A percentile compares a stretch with the other conserved stretches of the same genome.
Conservation (phyloP, 2,797 vertebrate genomes). For the Ceyx erithaca region DNA sequence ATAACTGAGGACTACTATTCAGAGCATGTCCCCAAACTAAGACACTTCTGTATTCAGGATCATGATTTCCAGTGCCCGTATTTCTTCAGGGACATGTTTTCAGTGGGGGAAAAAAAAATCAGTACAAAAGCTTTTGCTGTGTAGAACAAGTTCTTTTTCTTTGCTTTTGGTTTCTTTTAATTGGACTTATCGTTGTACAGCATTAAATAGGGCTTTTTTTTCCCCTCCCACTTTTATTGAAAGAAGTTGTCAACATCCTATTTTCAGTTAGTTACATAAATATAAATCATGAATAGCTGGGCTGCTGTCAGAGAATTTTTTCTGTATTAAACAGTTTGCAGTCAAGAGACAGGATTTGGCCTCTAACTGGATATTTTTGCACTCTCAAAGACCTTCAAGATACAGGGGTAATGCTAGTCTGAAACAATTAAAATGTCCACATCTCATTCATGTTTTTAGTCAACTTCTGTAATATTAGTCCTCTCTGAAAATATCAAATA, state of each 20-base stretch:
- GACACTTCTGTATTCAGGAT: not conserved
- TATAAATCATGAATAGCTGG: not conserved
- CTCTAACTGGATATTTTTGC: not conserved
- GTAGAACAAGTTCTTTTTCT: not conserved
- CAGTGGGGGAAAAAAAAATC: not conserved
- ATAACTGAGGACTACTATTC: not conserved
- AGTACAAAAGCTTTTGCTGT: not conserved
- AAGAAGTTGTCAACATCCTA: not conserved
- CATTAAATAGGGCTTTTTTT: not conserved
- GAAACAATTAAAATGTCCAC: constrained; percentile 10
- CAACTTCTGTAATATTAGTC: not conserved
- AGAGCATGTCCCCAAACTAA: not conserved
- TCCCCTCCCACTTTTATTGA: not conserved
- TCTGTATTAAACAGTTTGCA: not conserved
- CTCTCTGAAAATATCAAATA: not conserved
- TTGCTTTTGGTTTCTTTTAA: not conserved
- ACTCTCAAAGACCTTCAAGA: not conserved
- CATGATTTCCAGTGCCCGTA: not conserved
- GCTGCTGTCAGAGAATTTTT: not conserved
- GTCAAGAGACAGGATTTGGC: not conserved
- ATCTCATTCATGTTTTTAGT: not conserved
- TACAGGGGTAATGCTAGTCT: not conserved
- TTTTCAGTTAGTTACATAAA: not conserved
- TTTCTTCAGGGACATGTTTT: not conserved
- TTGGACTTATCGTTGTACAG: not conserved